These are phyloP conservation scores for Anableps anableps DNA, from an alignment of 2,797 vertebrate species.

Conservation along the genomic window DNA sequence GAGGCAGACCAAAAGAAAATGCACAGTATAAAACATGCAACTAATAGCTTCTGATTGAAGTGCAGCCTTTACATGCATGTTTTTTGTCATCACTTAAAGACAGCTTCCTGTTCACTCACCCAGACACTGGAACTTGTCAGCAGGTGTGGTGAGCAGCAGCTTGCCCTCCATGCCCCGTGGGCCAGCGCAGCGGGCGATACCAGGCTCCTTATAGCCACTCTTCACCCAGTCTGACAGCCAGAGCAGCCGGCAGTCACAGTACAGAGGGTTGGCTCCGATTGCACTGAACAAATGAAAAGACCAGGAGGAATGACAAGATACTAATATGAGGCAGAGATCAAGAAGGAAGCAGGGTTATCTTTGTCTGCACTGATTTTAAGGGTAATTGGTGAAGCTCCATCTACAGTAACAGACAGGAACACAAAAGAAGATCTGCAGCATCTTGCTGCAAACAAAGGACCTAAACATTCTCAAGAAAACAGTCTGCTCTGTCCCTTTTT, in stretches of 20 bases:
- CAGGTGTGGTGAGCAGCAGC: slow-evolving; percentile 94
- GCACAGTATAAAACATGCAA: not conserved
- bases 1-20: not conserved
- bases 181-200: slow-evolving; percentile 93
- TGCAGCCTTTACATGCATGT: not conserved
- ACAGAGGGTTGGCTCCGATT: slow-evolving; percentile 94
- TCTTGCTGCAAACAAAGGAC: not conserved
- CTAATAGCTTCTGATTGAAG: not conserved
- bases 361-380: slow-evolving; percentile 4
- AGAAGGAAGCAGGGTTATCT: not conserved
- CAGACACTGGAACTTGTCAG: slow-evolving; percentile 86
- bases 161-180: slow-evolving; percentile 94
- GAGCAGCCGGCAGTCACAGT: slow-evolving; percentile 96
- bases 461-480: not conserved
- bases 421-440: not conserved
- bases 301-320: not conserved
- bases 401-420: slow-evolving; percentile 4
- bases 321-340: no score
- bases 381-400: slow-evolving; percentile 47
- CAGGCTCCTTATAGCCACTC: slow-evolving; percentile 96
- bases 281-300: slow-evolving; percentile 78
- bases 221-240: slow-evolving; percentile 98
- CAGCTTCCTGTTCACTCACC: slow-evolving; percentile 44
- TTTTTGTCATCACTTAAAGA: not conserved
- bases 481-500: not conserved